Base-by-base conservation (phyloP, 2,888 invertebrate genomes). In the Agrilus biguttatus region DNA sequence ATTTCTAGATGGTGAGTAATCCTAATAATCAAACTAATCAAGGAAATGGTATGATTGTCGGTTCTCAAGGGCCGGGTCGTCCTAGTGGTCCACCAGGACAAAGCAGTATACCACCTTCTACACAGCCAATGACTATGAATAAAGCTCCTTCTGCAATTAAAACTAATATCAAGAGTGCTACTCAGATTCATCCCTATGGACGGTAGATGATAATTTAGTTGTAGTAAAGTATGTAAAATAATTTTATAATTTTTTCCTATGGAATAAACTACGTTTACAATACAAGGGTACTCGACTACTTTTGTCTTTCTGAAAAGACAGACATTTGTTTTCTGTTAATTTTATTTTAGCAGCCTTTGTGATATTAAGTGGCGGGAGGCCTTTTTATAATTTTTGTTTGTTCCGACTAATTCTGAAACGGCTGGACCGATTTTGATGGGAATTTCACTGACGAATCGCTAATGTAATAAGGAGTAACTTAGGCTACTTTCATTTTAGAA, bases 111-210 rank as follows among this genome's bases (percentile, higher is more conserved):
- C 70, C 78, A 10, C 74, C 79, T 39, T 73, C 72, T 8, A 64
- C 79, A 0, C 71, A 71, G 48, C 67, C 70, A 38, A 78, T 80
- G 36, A 69, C 72, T 49, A 73, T 88, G 70, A 82, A 80, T 33
- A 91, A 91, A 68, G 85, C 87, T 13, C 90, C 90, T 1, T 86
- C 89, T 42, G 80, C 86, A 21, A 89, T 92, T 51, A 92, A 92
- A 62, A 91, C 91, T 0, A 91, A 91, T 60, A 91, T 92, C 48
- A 91, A 91, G 66, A 83, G 90, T 44, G 91, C 89, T 5, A 79
- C 83, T 48, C 85, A 87, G 67, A 85, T 89, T 51, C 89, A 91
- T 69, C 88, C 89, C 1, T 91, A 90, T 59, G 78, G 78, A 56
- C 73, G 83, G 63, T 78, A 69, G 28, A 28, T 28, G 66, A 23